Evolutionary conservation across 2,888 invertebrate genomes (phyloP), one percentile per base, ranked within the genome.

Genomic region (Diplolepis rosae): DNA sequence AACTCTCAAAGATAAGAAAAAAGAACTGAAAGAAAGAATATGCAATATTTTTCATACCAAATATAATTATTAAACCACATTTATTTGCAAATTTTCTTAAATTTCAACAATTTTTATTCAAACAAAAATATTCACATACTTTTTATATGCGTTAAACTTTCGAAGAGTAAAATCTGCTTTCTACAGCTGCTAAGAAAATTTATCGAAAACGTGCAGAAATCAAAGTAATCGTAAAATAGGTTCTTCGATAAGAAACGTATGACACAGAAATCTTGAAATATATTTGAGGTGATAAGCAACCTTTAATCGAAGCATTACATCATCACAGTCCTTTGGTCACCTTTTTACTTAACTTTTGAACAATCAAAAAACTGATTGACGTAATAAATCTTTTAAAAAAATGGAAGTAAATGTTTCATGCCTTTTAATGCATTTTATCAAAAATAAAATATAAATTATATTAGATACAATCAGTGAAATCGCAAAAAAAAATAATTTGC

Each of bases 281-380:
- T 45, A 45, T 45, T 45, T 15, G 45, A 45, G 13, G 6, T 22
- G 35, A 39, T 61, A 35, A 61, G 32, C 35, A 13, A 61, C 56
- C 56, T 61, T 61, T 61, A 61, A 61, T 61, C 56, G 1, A 61
- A 39, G 56, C n/a, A 13, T n/a, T 13, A 39, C 7, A 45, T 45
- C 7, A 42, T 45, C 45, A 9, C 18, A 15, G 7, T 18, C 2
- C 7, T 18, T n/a, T 45, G 3, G 15, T 15, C 18, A n/a, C n/a
- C 22, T 61, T 39, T 7, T 39, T 35, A 24, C 7, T 22, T 32
- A 51, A 28, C 24, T 56, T 32, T 13, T 39, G 6, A 24, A 61
- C 15, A 15, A 18, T 4, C 22, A 22, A 35, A 22, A 22, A 22
- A 24, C 15, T 30, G 6, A 56, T 32, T 56, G 30, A 22, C 32